Evolutionary conservation across 2,797 vertebrate genomes (phyloP), one percentile per base, ranked within the genome.

Genomic region (Anguilla marmorata): DNA sequence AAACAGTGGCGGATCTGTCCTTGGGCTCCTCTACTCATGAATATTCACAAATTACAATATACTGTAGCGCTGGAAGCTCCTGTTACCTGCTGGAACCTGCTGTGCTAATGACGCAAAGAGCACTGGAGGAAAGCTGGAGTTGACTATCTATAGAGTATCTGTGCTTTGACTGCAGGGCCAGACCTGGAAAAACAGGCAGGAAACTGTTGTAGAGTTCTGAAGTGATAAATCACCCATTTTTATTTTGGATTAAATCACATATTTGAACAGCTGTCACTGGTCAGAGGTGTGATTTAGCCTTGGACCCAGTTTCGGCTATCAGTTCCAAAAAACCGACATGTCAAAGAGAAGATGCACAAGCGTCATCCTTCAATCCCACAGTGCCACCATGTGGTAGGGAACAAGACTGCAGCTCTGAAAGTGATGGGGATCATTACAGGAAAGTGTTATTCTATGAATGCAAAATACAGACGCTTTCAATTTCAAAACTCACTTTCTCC

Each of bases 311-410:
- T 37, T 80, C 1, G n/a, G 11, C n/a, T 4, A 21, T 79, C 0
- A 88, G 19, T 87, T 12, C 48, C 3, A 16, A 41, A 37, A 76
- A n/a, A 80, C 2, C 83, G 24, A 72, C 79, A 12, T 21, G 82
- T 11, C 58, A 60, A 9, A 14, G 84, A 21, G 19, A 24, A 30
- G 58, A 45, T 41, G 7, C 30, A 82, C 58, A 87, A 24, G 54
- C 48, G 19, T 24, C 27, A 6, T 85, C 9, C 5, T 41, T 19
- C 54, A 79, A 89, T 37, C 27, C 87, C 66, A 63, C 33, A 76
- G 85, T 84, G 12, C 88, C 89, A 88, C 87, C 89, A 16, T 58
- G 90, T 91, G 90, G 90, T 76, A 54, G 16, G 0, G 30, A 50
- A 1, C 7, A 56, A 24, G 50, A 74, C 69, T 54, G 37, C 69